Percentiles rank a stretch among this genome's conserved stretches.
Conservation (phyloP, 2,113 vertebrate genomes). For the Epinephelus lanceolatus region DNA sequence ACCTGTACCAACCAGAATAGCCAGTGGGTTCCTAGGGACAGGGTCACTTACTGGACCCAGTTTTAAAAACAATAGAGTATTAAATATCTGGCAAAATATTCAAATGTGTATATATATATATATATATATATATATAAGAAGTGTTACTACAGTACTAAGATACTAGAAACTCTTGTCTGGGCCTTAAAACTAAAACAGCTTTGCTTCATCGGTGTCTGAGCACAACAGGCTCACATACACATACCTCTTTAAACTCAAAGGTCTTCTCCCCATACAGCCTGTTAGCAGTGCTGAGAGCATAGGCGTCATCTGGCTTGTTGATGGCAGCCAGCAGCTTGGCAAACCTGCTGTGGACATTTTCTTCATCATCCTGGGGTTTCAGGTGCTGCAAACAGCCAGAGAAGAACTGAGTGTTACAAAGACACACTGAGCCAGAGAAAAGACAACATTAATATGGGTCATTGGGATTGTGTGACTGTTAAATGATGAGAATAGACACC, state of each 20-base stretch:
- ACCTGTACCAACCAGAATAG: no score
- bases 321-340: conserved; percentile 82
- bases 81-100: no score
- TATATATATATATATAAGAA: no score
- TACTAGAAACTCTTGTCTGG: no score
- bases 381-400: conserved; percentile 60
- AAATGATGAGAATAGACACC: conserved; percentile 21
- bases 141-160: background rate
- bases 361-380: conserved; percentile 23
- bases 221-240: conserved; percentile 11
- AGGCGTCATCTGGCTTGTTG: conserved; percentile 80
- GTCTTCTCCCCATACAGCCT: conserved; percentile 89
- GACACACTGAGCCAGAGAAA: conserved; percentile 4
- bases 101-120: no score
- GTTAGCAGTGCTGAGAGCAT: conserved; percentile 86
- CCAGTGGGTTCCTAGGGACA: no score
- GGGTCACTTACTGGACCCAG: no score
- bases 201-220: no score
- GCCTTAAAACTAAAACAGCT: no score
- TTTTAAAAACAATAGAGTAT: no score
- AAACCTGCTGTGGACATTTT: conserved; percentile 84
- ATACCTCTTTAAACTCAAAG: conserved; percentile 86
- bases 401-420: conserved; percentile 28
- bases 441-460: background rate
- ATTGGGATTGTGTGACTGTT: background rate